These are phyloP conservation scores for Varecia variegata DNA, from an alignment of 2,797 vertebrate genomes.

Conservation along the genomic window DNA sequence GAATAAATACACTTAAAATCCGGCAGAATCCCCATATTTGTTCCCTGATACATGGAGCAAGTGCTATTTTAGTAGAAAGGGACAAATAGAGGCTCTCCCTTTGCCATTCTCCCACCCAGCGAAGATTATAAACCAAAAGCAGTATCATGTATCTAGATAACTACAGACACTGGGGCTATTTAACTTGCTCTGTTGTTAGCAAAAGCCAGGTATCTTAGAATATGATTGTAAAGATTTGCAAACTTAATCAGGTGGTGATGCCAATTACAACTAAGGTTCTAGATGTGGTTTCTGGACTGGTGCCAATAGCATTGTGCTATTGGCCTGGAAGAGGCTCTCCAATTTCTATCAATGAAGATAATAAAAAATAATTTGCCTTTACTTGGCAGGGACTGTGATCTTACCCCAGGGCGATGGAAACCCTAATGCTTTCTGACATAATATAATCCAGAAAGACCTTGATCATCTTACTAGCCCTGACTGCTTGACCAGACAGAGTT, in stretches of 20 bases:
- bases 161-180: background rate
- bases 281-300: background rate
- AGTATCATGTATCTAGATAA: background rate
- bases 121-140: background rate
- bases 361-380: background rate
- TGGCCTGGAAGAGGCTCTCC: background rate
- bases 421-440: background rate
- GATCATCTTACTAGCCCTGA: background rate
- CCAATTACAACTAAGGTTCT: background rate
- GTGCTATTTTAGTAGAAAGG: background rate
- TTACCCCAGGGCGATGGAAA: background rate
- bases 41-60: background rate
- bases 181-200: background rate
- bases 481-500: background rate
- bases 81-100: background rate
- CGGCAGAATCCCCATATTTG: background rate
- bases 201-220: background rate
- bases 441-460: background rate
- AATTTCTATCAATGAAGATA: background rate
- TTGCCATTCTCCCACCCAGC: background rate
- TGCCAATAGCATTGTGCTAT: background rate
- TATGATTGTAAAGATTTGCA: background rate
- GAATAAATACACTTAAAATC: background rate
- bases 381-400: no score
- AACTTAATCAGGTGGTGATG: background rate